These are phyloP conservation scores for Bovichtus variegatus DNA, from an alignment of 2,797 vertebrate genomes.

Conservation along the genomic window DNA sequence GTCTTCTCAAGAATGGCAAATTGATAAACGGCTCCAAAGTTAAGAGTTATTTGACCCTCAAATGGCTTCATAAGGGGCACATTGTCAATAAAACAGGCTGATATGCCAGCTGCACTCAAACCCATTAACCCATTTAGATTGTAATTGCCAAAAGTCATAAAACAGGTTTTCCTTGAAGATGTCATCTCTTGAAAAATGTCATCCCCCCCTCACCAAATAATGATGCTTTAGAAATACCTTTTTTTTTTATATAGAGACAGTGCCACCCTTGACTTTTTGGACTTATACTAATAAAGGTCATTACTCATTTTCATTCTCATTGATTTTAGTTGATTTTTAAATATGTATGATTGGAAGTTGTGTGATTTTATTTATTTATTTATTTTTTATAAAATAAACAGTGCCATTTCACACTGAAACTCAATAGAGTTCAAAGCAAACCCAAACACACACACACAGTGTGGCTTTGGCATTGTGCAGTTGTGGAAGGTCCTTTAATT, in stretches of 20 bases:
- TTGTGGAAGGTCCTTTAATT: not conserved
- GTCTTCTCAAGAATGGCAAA: slow-evolving; percentile 11
- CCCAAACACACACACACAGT: not conserved
- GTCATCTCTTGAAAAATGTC: slow-evolving; percentile 46
- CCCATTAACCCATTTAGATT: slow-evolving; percentile 58
- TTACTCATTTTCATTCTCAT: slow-evolving; percentile 11
- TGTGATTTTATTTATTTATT: too few relatives aligned
- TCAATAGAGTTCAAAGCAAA: not conserved
- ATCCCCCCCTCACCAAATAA: slow-evolving; percentile 18
- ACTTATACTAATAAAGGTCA: not conserved
- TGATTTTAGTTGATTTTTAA: not conserved
- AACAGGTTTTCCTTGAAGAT: slow-evolving; percentile 49
- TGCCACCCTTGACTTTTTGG: slow-evolving; percentile 13
- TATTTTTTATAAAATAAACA: too few relatives aligned
- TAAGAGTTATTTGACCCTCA: slow-evolving; percentile 42
- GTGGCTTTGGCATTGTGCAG: not conserved
- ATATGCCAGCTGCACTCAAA: slow-evolving; percentile 45
- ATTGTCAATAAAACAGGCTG: slow-evolving; percentile 51
- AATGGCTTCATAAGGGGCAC: slow-evolving; percentile 43
- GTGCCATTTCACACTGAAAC: not conserved
- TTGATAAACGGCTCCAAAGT: slow-evolving; percentile 47
- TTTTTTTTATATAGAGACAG: slow-evolving; percentile 41
- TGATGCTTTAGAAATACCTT: slow-evolving; percentile 32
- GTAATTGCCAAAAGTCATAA: slow-evolving; percentile 56
- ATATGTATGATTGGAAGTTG: not conserved